These are phyloP conservation scores for Minunthozetes semirufus DNA, from an alignment of 2,888 invertebrate genomes.

Conservation along the genomic window DNA sequence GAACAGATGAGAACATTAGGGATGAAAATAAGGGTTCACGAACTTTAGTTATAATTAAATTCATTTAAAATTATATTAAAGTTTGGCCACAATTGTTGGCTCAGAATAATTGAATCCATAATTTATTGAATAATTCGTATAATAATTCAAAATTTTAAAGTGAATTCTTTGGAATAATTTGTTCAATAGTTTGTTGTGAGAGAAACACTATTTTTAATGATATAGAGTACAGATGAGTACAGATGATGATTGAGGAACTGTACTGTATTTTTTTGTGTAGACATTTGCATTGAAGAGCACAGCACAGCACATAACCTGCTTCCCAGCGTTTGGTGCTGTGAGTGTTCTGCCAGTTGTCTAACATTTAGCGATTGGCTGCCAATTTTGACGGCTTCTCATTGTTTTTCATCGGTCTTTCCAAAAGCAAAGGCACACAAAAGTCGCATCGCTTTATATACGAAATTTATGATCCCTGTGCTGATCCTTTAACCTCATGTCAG, in stretches of 20 bases:
- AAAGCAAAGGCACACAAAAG: conserved; percentile 7
- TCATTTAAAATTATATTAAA: conserved; percentile 25
- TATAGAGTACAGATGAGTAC: conserved; percentile 1
- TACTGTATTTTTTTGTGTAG: neutral
- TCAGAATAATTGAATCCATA: conserved; percentile 10
- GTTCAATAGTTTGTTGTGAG: neutral
- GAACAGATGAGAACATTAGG: neutral
- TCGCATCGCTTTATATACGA: conserved; percentile 2
- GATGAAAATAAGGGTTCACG: conserved; percentile 17
- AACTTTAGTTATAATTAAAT: conserved; percentile 19
- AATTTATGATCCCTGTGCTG: neutral
- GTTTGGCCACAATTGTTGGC: conserved; percentile 6
- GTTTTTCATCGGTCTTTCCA: conserved; percentile 13
- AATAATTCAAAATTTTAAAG: neutral
- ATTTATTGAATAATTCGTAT: neutral
- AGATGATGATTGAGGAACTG: neutral
- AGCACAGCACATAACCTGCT: neutral
- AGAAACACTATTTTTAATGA: conserved; percentile 1
- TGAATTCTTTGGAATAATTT: neutral
- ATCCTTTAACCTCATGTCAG: conserved; percentile 23
- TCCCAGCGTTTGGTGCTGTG: neutral
- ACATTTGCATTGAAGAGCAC: neutral
- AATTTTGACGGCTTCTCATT: conserved; percentile 1
- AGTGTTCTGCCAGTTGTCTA: neutral
- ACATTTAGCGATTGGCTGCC: neutral